Evolutionary conservation across 1,140 invertebrate genomes (phyloP), one percentile per base, ranked within the genome.

Genomic region (Marisa cornuarietis): DNA sequence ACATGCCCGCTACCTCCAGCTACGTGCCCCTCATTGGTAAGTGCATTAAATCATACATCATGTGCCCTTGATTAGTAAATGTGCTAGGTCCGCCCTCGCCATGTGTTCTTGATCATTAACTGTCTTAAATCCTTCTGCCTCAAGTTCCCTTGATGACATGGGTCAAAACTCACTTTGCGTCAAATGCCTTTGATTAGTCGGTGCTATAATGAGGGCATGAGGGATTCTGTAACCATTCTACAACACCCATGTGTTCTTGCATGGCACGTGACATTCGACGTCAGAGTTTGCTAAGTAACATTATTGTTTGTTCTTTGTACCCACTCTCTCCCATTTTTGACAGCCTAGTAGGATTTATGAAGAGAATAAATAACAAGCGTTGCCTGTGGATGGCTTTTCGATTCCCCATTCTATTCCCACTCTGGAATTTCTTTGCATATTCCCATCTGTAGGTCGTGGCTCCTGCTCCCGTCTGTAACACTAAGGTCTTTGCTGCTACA

Each of bases 1-100:
- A 87, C 76, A 90, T 90, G 87, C 89, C 89, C 13, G 88, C 88
- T n/a, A 90, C 89, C 13, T 87, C 86, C 65, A 87, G 85, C 72
- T 86, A 84, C 76, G 86, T 90, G 7, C 89, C 89, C 13, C 80
- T 90, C 2, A 88, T 90, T 76, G 87, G 87, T 87, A 79, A 84
- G 86, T 81, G 31, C 6, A 2, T 42, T n/a, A 18, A n/a, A n/a
- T 20, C 10, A 0, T n/a, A 13, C 11, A 13, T 31, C 24, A 9
- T 18, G 24, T 31, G 22, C 51, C 54, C 22, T 51, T 49, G 31
- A n/a, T n/a, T 9, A 42, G 26, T 42, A 42, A 42, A 4, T 42
- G 31, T 42, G 31, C 31, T 6, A 42, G 31, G 31, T 42, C 3
- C 6, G 31, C 1, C 31, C 2, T 1, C 31, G 31, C 31, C 6